These are phyloP conservation scores for Darevskia nairensis DNA, from an alignment of 2,797 vertebrate genomes.

Conservation along the genomic window DNA sequence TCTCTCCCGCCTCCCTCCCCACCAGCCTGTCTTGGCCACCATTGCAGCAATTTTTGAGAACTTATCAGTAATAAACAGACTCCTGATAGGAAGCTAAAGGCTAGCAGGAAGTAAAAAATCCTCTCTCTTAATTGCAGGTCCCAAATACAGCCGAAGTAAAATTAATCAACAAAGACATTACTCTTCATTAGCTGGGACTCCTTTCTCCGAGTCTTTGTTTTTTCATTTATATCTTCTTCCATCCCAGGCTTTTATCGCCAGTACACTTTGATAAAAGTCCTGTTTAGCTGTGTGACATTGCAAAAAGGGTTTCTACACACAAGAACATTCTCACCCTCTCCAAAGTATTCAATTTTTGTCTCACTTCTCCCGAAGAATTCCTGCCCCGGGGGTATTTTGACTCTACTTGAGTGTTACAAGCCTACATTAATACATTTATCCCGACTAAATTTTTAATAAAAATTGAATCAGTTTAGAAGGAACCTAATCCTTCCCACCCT, in stretches of 20 bases:
- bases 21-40: not conserved
- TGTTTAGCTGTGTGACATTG: slow-evolving; percentile 83
- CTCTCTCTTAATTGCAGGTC: slow-evolving; percentile 33
- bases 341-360: slow-evolving; percentile 74
- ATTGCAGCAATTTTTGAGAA: slow-evolving; percentile 54
- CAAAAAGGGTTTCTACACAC: slow-evolving; percentile 88
- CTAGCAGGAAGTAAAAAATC: not conserved
- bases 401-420: slow-evolving; percentile 75
- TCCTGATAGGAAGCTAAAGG: slow-evolving; percentile 42
- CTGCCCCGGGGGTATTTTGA: slow-evolving; percentile 69
- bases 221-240: slow-evolving; percentile 60
- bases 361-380: slow-evolving; percentile 71
- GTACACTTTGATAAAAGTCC: slow-evolving; percentile 85
- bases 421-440: slow-evolving; percentile 82
- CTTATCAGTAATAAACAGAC: slow-evolving; percentile 35
- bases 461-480: slow-evolving; percentile 81
- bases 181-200: slow-evolving; percentile 48
- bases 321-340: slow-evolving; percentile 80
- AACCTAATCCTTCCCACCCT: slow-evolving; percentile 75
- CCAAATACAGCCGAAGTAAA: slow-evolving; percentile 43
- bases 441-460: slow-evolving; percentile 84
- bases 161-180: slow-evolving; percentile 38
- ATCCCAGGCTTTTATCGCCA: slow-evolving; percentile 92
- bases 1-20: slow-evolving; percentile 42
- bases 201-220: slow-evolving; percentile 49